Percentiles rank a stretch among this genome's conserved stretches.
phyloP scores from a whole-genome alignment of 1,140 invertebrate species.

The Doryteuthis pealeii region DNA sequence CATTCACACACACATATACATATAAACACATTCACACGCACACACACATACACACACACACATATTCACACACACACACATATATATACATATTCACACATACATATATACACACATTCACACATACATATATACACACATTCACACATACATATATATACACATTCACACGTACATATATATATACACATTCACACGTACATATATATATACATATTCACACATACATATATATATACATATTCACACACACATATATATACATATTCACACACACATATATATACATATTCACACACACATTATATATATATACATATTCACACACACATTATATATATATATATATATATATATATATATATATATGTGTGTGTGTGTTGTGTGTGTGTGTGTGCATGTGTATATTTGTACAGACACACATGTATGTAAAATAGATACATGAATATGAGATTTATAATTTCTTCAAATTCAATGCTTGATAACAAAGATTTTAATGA shows the following conservation, averaged over 20 bases:
- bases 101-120: neutral
- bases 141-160: neutral
- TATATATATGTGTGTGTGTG: neutral
- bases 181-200: neutral
- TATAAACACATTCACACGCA: neutral
- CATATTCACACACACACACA: neutral
- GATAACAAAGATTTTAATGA: too few relatives aligned
- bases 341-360: neutral
- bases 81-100: neutral
- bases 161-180: neutral
- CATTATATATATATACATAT: neutral
- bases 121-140: neutral
- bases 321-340: neutral
- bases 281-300: neutral
- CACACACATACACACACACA: neutral
- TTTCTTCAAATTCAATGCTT: too few relatives aligned
- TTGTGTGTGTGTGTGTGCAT: neutral
- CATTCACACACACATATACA: neutral
- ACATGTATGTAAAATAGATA: too few relatives aligned
- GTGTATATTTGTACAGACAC: neutral
- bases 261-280: neutral
- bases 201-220: neutral
- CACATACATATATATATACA: neutral
- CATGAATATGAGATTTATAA: too few relatives aligned
- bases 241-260: neutral